Evolutionary conservation across 1,140 invertebrate species (phyloP).

Genomic region (Melitaea cinxia): DNA sequence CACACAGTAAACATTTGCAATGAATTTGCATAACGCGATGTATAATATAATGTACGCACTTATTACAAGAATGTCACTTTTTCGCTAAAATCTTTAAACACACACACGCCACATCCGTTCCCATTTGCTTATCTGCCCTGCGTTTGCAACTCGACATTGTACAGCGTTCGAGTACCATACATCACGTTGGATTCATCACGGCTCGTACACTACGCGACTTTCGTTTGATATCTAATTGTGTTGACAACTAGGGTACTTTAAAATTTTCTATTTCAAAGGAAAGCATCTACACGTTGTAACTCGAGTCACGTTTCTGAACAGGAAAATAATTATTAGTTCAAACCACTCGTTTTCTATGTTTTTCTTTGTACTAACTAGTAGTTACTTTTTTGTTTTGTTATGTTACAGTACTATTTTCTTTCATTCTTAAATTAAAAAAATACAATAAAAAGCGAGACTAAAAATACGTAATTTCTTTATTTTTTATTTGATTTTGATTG

Average conservation of each 20-base stretch:
- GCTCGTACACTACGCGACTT: slow-evolving; percentile 21
- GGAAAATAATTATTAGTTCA: not conserved
- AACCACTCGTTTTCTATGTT: too few relatives aligned
- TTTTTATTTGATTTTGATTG: too few relatives aligned
- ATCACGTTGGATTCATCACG: slow-evolving; percentile 31
- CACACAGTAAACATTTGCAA: too few relatives aligned
- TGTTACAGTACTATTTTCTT: too few relatives aligned
- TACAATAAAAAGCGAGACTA: too few relatives aligned
- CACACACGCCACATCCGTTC: slow-evolving; percentile 5
- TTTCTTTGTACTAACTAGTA: too few relatives aligned
- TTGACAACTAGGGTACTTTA: slow-evolving; percentile 16
- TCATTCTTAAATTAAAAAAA: too few relatives aligned
- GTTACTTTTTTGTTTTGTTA: too few relatives aligned
- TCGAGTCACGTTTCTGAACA: not conserved
- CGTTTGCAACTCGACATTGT: slow-evolving; percentile 35
- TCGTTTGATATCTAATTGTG: slow-evolving; percentile 34
- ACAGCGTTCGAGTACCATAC: slow-evolving; percentile 32
- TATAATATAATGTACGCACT: too few relatives aligned
- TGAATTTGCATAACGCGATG: too few relatives aligned
- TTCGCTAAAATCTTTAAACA: slow-evolving; percentile 2
- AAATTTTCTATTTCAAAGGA: not conserved
- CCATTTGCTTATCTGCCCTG: slow-evolving; percentile 41
- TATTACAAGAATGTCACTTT: too few relatives aligned
- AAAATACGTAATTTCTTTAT: too few relatives aligned
- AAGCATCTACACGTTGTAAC: not conserved